Base-by-base conservation (phyloP, 2,113 vertebrate species). In the Egretta garzetta region DNA sequence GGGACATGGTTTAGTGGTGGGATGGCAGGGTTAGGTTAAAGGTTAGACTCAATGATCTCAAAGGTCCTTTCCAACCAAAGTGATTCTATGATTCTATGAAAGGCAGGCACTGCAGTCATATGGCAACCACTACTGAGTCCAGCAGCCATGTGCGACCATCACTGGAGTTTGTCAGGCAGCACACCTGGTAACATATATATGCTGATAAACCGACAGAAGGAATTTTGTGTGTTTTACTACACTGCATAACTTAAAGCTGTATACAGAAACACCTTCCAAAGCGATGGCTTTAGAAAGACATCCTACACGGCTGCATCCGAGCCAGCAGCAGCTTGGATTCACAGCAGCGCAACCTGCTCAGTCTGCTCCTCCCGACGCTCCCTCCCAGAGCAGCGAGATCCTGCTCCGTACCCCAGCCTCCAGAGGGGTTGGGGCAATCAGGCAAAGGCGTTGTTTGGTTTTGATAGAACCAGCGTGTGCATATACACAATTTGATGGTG, bases 261-360 rank as follows among this genome's bases (percentile, higher is more conserved):
- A 47, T 58, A 33, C 45, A 71, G 79, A 93, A 95, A 53, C 86
- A 37, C 60, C 55, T 82, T 96, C 92, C 80, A 93, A 96, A 96
- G 87, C 82, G 93, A 72, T 83, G 90, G 87, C 62, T 92, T 97
- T 60, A 92, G 85, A 81, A 77, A 87, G 91, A 35, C 80, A 89
- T 85, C 67, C 92, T 55, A 86, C 82, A 62, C 3, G 28, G 64
- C 56, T 91, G 72, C 60, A 53, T 6, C n/a, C 1, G 52, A 96
- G 96, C 94, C 97, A 98, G 79, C 64, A 96, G 92, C 97, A 98
- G 95, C 95, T 95, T 97, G 97, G 82, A 79, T 94, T 62, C 35
- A 27, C 90, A 89, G 92, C 72, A 90, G 56, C 11, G 1, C 77
- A 91, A 95, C 68, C 93, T 97, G 93, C 24, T 94, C 96, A 80